Conservation (phyloP, 1,140 invertebrate species). For the Maniola jurtina region DNA sequence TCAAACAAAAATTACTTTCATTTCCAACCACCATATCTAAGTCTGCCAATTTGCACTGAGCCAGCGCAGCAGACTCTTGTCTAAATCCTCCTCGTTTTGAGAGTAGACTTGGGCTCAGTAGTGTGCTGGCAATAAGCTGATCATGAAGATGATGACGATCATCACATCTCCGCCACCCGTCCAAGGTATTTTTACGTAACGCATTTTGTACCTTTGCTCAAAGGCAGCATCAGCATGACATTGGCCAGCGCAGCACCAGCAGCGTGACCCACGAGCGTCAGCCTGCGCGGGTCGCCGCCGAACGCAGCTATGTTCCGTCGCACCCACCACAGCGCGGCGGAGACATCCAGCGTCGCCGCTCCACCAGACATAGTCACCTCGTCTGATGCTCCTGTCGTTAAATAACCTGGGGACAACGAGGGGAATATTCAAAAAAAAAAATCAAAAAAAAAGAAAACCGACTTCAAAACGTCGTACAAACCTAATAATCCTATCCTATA, state of each 20-base stretch:
- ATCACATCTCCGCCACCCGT: no score
- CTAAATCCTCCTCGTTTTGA: no score
- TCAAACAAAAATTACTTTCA: no score
- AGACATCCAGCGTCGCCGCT: slow-evolving; percentile 82
- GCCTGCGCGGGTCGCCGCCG: slow-evolving; percentile 87
- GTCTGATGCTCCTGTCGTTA: slow-evolving; percentile 79
- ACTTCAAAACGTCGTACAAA: slow-evolving; percentile 66
- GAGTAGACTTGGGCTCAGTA: no score
- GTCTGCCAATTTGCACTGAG: no score
- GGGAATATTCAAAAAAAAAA: no score
- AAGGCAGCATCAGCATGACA: slow-evolving; percentile 88
- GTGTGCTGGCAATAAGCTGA: no score
- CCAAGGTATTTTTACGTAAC: no score
- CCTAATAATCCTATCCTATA: slow-evolving; percentile 93
- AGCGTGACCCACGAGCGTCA: slow-evolving; percentile 93
- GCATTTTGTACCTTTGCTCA: slow-evolving; percentile 80
- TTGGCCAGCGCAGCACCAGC: slow-evolving; percentile 92
- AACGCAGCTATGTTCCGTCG: slow-evolving; percentile 88
- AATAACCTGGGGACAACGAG: slow-evolving; percentile 80
- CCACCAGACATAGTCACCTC: slow-evolving; percentile 51
- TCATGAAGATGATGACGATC: no score
- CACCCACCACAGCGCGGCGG: slow-evolving; percentile 87
- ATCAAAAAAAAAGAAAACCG: no score
- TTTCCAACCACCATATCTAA: no score
- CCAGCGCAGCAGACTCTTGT: no score